These are phyloP conservation scores for Helobdella robusta DNA, from an alignment of 2,888 invertebrate species.

Conservation along the genomic window DNA sequence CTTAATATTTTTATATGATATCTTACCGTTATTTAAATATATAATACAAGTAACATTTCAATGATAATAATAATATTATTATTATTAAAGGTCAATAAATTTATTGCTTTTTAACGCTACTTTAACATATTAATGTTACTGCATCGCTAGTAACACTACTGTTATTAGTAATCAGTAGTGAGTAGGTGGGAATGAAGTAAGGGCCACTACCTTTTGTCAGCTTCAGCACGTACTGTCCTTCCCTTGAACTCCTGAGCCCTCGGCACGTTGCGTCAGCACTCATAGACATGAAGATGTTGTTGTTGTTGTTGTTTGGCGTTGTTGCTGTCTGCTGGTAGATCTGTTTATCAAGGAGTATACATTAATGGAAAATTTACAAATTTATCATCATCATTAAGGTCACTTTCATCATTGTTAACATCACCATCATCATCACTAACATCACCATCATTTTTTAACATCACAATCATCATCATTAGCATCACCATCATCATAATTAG, in stretches of 20 bases:
- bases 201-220: constrained; percentile 60
- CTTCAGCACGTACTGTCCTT: constrained; percentile 73
- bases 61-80: neutral
- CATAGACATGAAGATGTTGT: constrained; percentile 48
- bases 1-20: neutral
- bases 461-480: too few relatives aligned
- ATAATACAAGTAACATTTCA: neutral
- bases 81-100: neutral
- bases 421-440: too few relatives aligned
- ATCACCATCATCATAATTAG: too few relatives aligned
- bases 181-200: neutral
- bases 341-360: too few relatives aligned
- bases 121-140: too few relatives aligned
- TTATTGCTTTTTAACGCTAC: too few relatives aligned
- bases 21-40: neutral
- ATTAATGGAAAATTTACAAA: neutral
- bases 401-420: too few relatives aligned
- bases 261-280: constrained; percentile 47
- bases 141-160: neutral
- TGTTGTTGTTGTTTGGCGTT: too few relatives aligned
- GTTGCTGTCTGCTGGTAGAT: too few relatives aligned
- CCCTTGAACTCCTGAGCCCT: constrained; percentile 68
- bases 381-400: too few relatives aligned
- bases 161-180: neutral
- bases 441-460: too few relatives aligned